phyloP scores from a whole-genome alignment of 2,888 invertebrate genomes.

The Frankliniella fusca region DNA sequence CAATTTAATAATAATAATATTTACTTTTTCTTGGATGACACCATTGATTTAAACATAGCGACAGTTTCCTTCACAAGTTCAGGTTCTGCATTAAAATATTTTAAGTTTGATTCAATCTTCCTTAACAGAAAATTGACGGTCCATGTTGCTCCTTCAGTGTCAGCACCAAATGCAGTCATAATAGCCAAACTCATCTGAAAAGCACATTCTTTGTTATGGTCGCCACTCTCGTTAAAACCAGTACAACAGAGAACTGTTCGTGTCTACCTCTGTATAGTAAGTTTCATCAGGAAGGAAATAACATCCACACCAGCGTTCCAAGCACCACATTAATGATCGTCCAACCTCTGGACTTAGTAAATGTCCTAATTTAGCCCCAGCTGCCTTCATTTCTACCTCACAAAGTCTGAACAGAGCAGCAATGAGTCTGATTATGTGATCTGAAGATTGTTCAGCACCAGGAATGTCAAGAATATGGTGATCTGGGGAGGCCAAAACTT shows the following conservation, averaged over 20 bases:
- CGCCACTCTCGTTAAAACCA: constrained; percentile 38
- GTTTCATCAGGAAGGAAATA: constrained; percentile 60
- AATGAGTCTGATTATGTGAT: constrained; percentile 61
- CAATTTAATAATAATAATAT: constrained; percentile 38
- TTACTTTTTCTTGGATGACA: constrained; percentile 53
- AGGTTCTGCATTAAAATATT: constrained; percentile 59
- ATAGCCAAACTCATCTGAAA: constrained; percentile 58
- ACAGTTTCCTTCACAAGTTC: constrained; percentile 60
- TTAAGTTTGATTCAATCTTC: constrained; percentile 61
- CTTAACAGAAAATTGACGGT: constrained; percentile 60
- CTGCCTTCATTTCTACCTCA: constrained; percentile 68
- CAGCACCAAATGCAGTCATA: constrained; percentile 60
- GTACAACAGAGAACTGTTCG: constrained; percentile 50
- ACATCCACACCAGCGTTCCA: constrained; percentile 65
- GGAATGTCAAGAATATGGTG: constrained; percentile 45
- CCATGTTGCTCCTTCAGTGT: constrained; percentile 62
- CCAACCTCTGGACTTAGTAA: constrained; percentile 76
- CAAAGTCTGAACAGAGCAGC: constrained; percentile 68
- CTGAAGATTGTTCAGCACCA: constrained; percentile 50
- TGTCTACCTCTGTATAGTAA: constrained; percentile 54
- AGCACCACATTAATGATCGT: constrained; percentile 71
- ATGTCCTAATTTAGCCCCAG: constrained; percentile 61
- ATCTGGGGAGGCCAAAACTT: constrained; percentile 51
- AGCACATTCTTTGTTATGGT: constrained; percentile 36
- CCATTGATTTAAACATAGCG: constrained; percentile 55